These are phyloP conservation scores for Eurystomus gularis DNA, from an alignment of 2,113 vertebrate species.

Conservation along the genomic window DNA sequence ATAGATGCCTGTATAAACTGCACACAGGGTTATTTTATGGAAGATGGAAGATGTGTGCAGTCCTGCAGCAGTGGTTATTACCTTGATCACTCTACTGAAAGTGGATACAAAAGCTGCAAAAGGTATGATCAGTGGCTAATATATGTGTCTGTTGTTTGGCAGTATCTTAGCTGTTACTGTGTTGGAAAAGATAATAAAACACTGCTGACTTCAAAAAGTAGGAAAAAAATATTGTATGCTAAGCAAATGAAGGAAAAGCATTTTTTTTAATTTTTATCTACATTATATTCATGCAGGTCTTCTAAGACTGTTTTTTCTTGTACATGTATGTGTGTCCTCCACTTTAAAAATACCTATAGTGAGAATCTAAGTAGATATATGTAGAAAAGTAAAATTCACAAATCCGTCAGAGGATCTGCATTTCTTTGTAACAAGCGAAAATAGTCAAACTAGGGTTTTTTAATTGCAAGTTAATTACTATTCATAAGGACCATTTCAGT, in stretches of 20 bases:
- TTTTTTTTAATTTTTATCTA: neutral
- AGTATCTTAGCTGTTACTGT: neutral
- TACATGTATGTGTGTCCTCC: neutral
- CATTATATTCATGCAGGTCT: neutral
- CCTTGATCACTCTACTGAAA: slow-evolving; percentile 83
- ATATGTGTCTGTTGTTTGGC: neutral
- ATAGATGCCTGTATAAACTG: slow-evolving; percentile 90
- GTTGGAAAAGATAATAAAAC: neutral
- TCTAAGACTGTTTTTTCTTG: neutral
- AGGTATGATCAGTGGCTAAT: slow-evolving; percentile 66
- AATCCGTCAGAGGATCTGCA: neutral
- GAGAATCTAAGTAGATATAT: neutral
- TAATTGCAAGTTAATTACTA: neutral
- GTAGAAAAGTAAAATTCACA: neutral
- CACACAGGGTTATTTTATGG: slow-evolving; percentile 86
- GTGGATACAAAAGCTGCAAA: slow-evolving; percentile 86
- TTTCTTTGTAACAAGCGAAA: neutral
- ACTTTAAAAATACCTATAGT: neutral
- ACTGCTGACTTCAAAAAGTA: neutral
- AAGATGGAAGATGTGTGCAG: slow-evolving; percentile 91
- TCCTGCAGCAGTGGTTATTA: slow-evolving; percentile 88
- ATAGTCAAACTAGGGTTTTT: neutral
- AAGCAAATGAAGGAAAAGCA: neutral
- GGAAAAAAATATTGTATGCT: neutral
- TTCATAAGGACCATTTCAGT: neutral